These are phyloP conservation scores for Phataginus tricuspis DNA, from an alignment of 2,797 vertebrate genomes.

Conservation along the genomic window DNA sequence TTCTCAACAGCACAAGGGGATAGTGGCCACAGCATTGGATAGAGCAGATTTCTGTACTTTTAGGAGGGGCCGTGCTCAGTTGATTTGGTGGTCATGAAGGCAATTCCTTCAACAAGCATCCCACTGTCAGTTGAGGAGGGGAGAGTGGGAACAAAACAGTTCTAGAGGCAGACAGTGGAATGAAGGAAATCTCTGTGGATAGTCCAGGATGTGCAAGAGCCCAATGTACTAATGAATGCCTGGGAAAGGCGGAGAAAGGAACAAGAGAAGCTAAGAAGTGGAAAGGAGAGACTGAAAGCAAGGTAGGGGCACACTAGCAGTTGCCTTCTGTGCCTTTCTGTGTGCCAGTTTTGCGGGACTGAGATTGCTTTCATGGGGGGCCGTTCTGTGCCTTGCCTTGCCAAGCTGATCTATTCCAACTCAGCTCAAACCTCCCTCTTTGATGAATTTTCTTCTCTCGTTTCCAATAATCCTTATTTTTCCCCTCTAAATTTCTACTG, in stretches of 20 bases:
- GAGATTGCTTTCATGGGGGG: rapidly evolving
- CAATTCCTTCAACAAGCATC: background rate
- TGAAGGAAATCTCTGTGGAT: background rate
- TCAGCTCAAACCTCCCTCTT: background rate
- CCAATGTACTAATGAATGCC: background rate
- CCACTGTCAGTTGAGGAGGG: background rate
- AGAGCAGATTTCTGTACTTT: no score
- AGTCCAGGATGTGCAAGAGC: background rate
- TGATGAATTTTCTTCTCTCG: background rate
- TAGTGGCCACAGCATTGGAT: background rate
- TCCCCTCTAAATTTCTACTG: background rate
- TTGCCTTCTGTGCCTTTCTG: background rate
- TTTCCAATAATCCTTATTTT: background rate
- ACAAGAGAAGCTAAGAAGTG: background rate
- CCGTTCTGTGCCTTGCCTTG: background rate
- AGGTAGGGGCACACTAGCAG: background rate
- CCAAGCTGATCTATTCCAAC: background rate
- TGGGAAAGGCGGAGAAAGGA: background rate
- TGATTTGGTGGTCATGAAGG: background rate
- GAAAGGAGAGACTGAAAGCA: background rate
- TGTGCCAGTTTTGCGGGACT: background rate
- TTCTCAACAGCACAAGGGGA: background rate
- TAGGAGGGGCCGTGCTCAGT: background rate
- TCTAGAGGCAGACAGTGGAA: background rate
- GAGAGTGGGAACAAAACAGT: background rate